phyloP scores from a whole-genome alignment of 2,797 vertebrate genomes.

The Morelia viridis region DNA sequence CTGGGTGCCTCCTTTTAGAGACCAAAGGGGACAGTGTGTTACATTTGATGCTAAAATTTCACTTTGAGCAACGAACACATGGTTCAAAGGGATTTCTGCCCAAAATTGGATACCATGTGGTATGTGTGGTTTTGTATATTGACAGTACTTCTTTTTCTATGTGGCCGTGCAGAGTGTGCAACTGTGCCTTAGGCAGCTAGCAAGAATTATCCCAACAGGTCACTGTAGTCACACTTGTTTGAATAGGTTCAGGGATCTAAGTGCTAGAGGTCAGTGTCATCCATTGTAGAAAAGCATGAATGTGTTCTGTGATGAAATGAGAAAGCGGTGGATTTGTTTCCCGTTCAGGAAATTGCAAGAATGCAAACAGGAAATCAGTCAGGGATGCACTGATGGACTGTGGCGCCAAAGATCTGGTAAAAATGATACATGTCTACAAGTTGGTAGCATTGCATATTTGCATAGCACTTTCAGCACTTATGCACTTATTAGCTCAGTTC shows the following conservation, averaged over 20 bases:
- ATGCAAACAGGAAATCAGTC: conserved; percentile 32
- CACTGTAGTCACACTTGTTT: neutral
- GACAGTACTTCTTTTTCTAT: neutral
- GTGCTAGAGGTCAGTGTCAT: neutral
- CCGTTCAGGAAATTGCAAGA: conserved; percentile 32
- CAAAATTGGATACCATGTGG: neutral
- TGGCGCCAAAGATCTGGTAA: conserved; percentile 21
- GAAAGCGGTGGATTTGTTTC: conserved; percentile 9
- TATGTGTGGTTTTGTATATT: neutral
- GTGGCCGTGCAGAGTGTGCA: neutral
- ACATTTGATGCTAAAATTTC: neutral
- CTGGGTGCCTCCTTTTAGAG: neutral
- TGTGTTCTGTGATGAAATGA: neutral
- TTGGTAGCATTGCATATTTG: conserved; percentile 3
- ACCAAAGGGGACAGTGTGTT: neutral
- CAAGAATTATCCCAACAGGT: neutral
- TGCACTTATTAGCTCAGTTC: conserved; percentile 10
- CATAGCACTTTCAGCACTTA: neutral
- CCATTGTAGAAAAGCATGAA: conserved; percentile 1
- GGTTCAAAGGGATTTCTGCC: neutral
- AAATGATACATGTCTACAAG: neutral
- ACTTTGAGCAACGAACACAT: neutral
- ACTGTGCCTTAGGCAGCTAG: neutral
- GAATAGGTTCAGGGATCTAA: neutral
- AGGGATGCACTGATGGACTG: conserved; percentile 2